These are phyloP conservation scores for Rhinogobio ventralis DNA, from an alignment of 2,797 vertebrate species.

Conservation along the genomic window DNA sequence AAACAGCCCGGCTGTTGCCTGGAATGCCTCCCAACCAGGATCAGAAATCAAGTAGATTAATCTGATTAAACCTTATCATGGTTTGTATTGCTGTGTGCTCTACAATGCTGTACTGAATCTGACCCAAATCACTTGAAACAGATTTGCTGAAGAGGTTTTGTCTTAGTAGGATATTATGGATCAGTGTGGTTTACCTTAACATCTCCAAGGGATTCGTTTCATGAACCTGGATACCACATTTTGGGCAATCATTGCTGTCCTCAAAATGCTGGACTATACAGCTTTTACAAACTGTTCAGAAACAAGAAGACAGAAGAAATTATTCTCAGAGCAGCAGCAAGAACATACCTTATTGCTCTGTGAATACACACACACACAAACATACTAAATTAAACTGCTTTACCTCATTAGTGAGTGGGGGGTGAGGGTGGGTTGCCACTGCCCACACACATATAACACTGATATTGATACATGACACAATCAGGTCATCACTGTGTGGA, in stretches of 20 bases:
- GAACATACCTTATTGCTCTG: slow-evolving; percentile 21
- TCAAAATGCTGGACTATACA: slow-evolving; percentile 99
- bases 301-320: background rate
- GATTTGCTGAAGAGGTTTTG: background rate
- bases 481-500: slow-evolving; percentile 53
- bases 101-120: background rate
- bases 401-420: background rate
- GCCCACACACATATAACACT: slow-evolving; percentile 11
- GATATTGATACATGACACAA: slow-evolving; percentile 33
- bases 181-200: slow-evolving; percentile 84
- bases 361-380: background rate
- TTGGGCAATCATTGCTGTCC: slow-evolving; percentile 98
- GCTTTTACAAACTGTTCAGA: slow-evolving; percentile 93
- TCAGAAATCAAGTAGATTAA: slow-evolving; percentile 18
- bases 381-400: background rate
- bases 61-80: background rate
- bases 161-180: background rate
- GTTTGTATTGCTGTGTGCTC: background rate
- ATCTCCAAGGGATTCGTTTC: slow-evolving; percentile 99
- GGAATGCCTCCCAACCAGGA: slow-evolving; percentile 46
- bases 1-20: slow-evolving; percentile 56
- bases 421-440: background rate
- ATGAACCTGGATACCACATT: slow-evolving; percentile 97
- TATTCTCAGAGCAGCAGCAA: slow-evolving; percentile 2
- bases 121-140: background rate